These are phyloP conservation scores for Muscicapa striata DNA, from an alignment of 2,797 vertebrate genomes.

Conservation along the genomic window DNA sequence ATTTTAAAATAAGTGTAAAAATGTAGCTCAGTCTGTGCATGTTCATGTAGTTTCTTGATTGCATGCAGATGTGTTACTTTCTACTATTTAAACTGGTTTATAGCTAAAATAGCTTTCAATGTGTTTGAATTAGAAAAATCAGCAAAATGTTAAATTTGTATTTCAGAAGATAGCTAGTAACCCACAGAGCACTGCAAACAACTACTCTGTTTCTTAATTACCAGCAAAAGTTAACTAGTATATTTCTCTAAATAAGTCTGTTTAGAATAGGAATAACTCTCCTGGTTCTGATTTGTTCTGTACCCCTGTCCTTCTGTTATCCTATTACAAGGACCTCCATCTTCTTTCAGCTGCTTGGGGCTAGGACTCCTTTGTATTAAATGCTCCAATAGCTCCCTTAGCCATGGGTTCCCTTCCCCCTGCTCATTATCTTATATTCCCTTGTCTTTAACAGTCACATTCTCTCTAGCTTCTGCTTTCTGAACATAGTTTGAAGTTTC, in stretches of 20 bases:
- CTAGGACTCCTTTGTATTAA: background rate
- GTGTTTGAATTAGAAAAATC: background rate
- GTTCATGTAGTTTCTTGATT: conserved; percentile 39
- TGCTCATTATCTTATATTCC: background rate
- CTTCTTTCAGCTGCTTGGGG: background rate
- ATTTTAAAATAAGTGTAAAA: background rate
- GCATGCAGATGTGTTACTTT: conserved; percentile 64
- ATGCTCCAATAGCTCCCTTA: background rate
- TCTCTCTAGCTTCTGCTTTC: background rate
- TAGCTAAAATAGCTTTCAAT: background rate
- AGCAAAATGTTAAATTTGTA: background rate
- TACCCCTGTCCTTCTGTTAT: background rate
- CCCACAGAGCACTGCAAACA: background rate
- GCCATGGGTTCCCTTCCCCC: background rate
- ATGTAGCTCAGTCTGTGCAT: conserved; percentile 18
- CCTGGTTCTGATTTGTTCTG: background rate
- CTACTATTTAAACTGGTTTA: background rate
- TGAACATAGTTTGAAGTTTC: background rate
- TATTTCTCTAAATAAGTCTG: background rate
- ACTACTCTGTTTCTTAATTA: background rate
- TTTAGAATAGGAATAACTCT: background rate
- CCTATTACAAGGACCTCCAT: background rate
- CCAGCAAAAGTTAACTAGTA: background rate
- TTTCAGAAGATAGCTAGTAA: background rate
- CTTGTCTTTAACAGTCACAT: background rate